Evolutionary conservation across 2,797 vertebrate species (phyloP).

Genomic region (Eulemur coronatus): DNA sequence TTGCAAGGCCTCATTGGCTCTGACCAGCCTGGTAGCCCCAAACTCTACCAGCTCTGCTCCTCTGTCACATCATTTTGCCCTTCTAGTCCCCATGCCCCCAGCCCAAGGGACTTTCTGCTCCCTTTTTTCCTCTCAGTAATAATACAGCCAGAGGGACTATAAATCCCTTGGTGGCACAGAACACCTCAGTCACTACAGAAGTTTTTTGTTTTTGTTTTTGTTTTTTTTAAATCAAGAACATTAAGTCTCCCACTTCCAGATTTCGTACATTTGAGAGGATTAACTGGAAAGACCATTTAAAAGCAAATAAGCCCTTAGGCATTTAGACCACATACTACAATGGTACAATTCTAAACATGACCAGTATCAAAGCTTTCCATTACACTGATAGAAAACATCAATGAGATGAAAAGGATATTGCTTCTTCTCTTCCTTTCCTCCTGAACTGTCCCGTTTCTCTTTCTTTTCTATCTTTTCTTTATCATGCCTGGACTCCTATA

Average conservation of each 20-base stretch:
- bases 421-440: slow-evolving; percentile 95
- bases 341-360: slow-evolving; percentile 36
- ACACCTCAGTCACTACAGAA: slow-evolving; percentile 39
- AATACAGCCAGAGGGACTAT: background rate
- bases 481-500: slow-evolving; percentile 93
- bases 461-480: slow-evolving; percentile 95
- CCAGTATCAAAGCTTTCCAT: slow-evolving; percentile 56
- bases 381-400: slow-evolving; percentile 43
- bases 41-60: slow-evolving; percentile 27
- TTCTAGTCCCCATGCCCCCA: background rate
- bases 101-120: slow-evolving; percentile 13
- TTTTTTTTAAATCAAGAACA: background rate
- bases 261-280: slow-evolving; percentile 26
- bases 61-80: background rate
- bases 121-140: slow-evolving; percentile 22
- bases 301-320: slow-evolving; percentile 2
- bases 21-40: background rate
- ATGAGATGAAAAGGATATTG: slow-evolving; percentile 92
- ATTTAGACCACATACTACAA: slow-evolving; percentile 57
- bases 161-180: slow-evolving; percentile 49
- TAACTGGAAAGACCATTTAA: slow-evolving; percentile 54
- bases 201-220: background rate
- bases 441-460: slow-evolving; percentile 93
- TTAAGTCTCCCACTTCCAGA: slow-evolving; percentile 40
- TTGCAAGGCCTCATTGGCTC: background rate